Evolutionary conservation across 2,797 vertebrate species (phyloP).

Genomic region (Anguilla obscura): DNA sequence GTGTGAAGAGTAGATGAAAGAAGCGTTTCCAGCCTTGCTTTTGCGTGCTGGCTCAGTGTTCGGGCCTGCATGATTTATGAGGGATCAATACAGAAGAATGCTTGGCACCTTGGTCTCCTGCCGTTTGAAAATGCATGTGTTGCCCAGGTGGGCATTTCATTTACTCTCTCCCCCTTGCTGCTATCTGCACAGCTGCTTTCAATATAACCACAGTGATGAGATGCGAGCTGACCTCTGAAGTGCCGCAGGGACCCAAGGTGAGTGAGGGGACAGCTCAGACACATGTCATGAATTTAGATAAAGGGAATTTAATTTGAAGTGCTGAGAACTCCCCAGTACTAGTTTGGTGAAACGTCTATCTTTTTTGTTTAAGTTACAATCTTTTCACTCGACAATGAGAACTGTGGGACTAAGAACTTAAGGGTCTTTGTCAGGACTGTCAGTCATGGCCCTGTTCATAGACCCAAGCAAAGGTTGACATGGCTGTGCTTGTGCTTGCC

Average conservation of each 20-base stretch:
- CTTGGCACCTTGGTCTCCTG: slow-evolving; percentile 16
- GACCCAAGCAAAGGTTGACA: not conserved
- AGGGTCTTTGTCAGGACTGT: slow-evolving; percentile 32
- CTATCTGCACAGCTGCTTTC: slow-evolving; percentile 39
- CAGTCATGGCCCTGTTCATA: slow-evolving; percentile 20
- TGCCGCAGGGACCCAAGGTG: slow-evolving; percentile 23
- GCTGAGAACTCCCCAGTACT: not conserved
- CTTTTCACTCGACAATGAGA: not conserved
- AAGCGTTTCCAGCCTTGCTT: not conserved
- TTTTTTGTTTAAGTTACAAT: not conserved
- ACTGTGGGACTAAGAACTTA: not conserved
- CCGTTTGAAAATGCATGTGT: slow-evolving; percentile 39
- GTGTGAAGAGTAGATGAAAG: slow-evolving; percentile 6
- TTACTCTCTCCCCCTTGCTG: slow-evolving; percentile 12
- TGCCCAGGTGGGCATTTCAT: slow-evolving; percentile 49
- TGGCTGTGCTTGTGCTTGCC: not conserved
- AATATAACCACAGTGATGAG: slow-evolving; percentile 8
- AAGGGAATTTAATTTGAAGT: not conserved
- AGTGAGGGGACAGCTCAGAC: not conserved
- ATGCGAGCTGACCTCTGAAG: slow-evolving; percentile 26
- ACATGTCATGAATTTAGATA: not conserved
- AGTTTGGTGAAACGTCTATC: not conserved
- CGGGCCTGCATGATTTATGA: not conserved
- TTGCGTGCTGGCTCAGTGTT: not conserved
- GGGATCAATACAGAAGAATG: slow-evolving; percentile 23